Percentiles rank a stretch among this genome's conserved stretches.
These are phyloP conservation scores for Ctenicera cuprea DNA, from an alignment of 2,888 invertebrate species.

Conservation along the genomic window DNA sequence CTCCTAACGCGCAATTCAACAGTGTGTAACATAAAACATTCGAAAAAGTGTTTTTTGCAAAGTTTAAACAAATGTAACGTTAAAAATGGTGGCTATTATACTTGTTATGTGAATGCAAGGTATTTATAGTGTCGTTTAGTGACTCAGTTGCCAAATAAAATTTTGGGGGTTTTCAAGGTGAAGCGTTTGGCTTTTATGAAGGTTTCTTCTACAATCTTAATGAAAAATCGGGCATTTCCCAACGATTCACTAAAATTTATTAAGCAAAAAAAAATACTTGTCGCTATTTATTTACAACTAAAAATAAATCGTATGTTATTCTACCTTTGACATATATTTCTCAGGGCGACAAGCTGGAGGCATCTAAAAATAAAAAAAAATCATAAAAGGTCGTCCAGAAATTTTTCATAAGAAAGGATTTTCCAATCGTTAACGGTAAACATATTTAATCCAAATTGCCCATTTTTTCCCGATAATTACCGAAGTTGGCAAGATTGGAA, in stretches of 20 bases:
- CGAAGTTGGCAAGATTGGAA: background rate
- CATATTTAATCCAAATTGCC: background rate
- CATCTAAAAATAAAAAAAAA: constrained; percentile 25
- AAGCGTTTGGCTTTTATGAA: constrained; percentile 8
- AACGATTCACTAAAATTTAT: background rate
- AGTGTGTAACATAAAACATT: constrained; percentile 14
- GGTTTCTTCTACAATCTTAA: constrained; percentile 2
- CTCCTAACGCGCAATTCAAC: background rate
- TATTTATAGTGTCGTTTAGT: constrained; percentile 4
- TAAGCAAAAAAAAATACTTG: constrained; percentile 1
- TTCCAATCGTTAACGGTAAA: background rate
- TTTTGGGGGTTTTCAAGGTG: constrained; percentile 13
- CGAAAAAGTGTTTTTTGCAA: constrained; percentile 1
- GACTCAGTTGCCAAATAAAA: constrained; percentile 15
- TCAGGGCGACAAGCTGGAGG: constrained; percentile 17
- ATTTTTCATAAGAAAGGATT: background rate
- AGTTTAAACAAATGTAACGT: background rate
- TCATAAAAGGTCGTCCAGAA: background rate
- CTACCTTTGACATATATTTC: constrained; percentile 39
- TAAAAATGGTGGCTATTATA: constrained; percentile 9
- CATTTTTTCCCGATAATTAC: too few relatives aligned
- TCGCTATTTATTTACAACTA: constrained; percentile 28
- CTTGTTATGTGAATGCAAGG: constrained; percentile 5
- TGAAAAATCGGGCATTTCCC: background rate
- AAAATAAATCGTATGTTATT: constrained; percentile 27